Base-by-base conservation (phyloP, 2,888 invertebrate genomes). In the Autographa pulchrina region DNA sequence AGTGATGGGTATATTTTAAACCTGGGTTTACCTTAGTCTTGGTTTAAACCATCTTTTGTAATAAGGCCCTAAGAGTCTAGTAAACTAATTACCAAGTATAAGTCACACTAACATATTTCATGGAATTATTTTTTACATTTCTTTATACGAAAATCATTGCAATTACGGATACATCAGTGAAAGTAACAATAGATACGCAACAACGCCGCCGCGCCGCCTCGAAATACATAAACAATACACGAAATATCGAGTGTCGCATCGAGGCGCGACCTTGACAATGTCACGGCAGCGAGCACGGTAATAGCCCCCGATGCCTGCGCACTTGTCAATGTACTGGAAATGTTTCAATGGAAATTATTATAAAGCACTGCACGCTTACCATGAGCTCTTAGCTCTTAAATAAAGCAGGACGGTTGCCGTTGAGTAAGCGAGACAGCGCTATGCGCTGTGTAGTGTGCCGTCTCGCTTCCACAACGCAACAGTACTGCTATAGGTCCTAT, bases 231-330 rank as follows among this genome's bases (percentile, higher is more conserved):
- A 83, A 81, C 78, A 74, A 72, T 75, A 74, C 72, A 76, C 80
- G 77, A 79, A 80, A 83, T 77, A 82, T 82, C 72, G 75, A 83
- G 67, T 82, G 84, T 82, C 80, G 73, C 84, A 77, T 76, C 76
- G 77, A 32, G 69, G 68, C 20, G 62, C 77, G 86, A 80, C 90
- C 90, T 90, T 90, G 89, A 79, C 86, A 86, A 80, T 89, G 89
- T 87, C 84, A 87, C 88, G 89, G 81, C 77, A 63, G 66, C 75
- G 86, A 71, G 68, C 89, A 84, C 87, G 70, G 74, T 89, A 89
- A 90, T 89, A 83, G 74, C 62, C 79, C 82, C 78, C 68, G 66
- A 48, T 78, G 78, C 74, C 64, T 72, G 75, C 78, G 81, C 77
- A 83, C 60, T 75, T 62, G 70, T 32, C 48, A 38, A 48, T 58